Evolutionary conservation across 2,113 vertebrate species (phyloP), one percentile per base, ranked within the genome.

Genomic region (Varanus salvator): DNA sequence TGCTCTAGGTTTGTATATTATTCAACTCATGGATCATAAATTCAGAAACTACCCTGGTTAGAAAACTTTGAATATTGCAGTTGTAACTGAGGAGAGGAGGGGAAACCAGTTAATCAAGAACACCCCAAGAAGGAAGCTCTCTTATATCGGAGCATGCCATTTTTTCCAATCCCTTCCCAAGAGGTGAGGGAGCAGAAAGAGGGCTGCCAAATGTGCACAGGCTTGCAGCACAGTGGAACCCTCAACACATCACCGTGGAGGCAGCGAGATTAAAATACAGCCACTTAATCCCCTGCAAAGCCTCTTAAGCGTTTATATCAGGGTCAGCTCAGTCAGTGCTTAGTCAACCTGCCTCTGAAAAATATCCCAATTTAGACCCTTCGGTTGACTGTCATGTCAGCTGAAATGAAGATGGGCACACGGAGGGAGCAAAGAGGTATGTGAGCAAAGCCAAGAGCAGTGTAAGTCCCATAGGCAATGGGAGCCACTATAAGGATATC

Each of bases 251-350:
- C 93, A 80, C 93, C 90, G 76, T 0, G 48, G 93, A 92, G 54
- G 82, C 90, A 91, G 91, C 88, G 85, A 95, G 96, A 97, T 97
- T 96, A 97, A 97, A 96, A 97, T 89, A 83, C 92, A 95, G 95
- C 71, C 91, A 86, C 91, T 96, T 97, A 97, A 97, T 97, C 96
- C 95, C 83, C 66, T 31, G 92, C 91, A 97, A 97, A 97, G 95
- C 97, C 96, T 96, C 97, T 97, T 96, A 97, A 96, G 93, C 86
- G 0, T 96, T 96, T 95, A 91, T 93, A 92, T 95, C 96, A 94
- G 95, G 95, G 95, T 96, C 96, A 95, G 95, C 94, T 96, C 96
- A 90, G 88, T 89, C 4, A 21, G 82, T 92, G 92, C 92, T 96
- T 85, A 92, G 91, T 93, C 94, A 96, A 91, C 81, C 90, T 91